Evolutionary conservation across 2,113 vertebrate genomes (phyloP).

Genomic region (Pipra filicauda): DNA sequence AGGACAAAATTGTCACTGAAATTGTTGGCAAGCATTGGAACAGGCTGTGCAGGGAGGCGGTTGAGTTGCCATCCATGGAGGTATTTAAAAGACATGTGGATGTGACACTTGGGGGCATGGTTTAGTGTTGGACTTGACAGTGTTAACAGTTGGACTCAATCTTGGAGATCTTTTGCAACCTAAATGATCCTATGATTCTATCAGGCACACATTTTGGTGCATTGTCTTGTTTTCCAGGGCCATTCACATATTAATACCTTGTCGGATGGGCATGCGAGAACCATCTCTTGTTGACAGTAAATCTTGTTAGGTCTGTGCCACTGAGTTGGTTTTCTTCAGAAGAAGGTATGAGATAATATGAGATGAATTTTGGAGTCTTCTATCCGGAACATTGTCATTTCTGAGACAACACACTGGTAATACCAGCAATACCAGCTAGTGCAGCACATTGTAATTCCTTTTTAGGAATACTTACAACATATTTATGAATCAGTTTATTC

Average conservation of each 20-base stretch:
- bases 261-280: background rate
- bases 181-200: background rate
- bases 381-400: background rate
- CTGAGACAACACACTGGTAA: background rate
- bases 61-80: background rate
- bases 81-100: background rate
- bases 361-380: background rate
- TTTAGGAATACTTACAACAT: background rate
- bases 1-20: background rate
- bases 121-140: background rate
- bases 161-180: background rate
- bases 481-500: background rate
- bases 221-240: background rate
- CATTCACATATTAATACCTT: background rate
- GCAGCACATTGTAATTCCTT: background rate
- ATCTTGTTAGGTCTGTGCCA: background rate
- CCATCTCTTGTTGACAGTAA: background rate
- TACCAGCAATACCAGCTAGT: background rate
- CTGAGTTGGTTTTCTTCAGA: background rate
- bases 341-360: background rate
- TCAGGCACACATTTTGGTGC: background rate
- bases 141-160: background rate
- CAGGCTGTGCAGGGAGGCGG: too few relatives aligned
- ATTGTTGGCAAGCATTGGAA: background rate
- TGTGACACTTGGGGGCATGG: background rate